These are phyloP conservation scores for Pterocles burchelli DNA, from an alignment of 2,113 vertebrate genomes.

Conservation along the genomic window DNA sequence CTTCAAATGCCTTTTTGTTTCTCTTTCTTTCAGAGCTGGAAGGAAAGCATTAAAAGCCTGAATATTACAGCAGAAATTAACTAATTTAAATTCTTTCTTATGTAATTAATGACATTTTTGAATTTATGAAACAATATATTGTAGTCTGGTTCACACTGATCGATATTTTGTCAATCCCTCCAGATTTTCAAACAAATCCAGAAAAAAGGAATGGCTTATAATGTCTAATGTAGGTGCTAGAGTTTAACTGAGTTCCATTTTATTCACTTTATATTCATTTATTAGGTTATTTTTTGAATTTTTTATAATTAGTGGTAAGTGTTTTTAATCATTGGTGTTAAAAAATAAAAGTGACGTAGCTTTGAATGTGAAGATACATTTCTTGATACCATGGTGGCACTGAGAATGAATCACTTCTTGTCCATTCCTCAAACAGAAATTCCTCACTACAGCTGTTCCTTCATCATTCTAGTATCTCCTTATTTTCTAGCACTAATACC, in stretches of 20 bases:
- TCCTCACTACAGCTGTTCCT: neutral
- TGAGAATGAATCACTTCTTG: neutral
- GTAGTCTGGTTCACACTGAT: neutral
- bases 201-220: neutral
- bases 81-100: neutral
- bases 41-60: neutral
- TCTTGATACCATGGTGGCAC: neutral
- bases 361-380: neutral
- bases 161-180: neutral
- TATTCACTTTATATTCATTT: neutral
- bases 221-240: neutral
- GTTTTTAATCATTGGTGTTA: neutral
- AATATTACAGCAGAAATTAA: neutral
- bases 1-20: neutral
- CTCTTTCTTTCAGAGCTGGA: neutral
- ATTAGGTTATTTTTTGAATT: accelerated
- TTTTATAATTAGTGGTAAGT: neutral
- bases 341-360: neutral
- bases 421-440: neutral
- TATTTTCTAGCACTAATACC: neutral
- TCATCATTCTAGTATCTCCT: neutral
- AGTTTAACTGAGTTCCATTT: neutral
- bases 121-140: neutral
- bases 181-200: neutral
- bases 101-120: neutral